Conservation (phyloP, 2,113 vertebrate species). For the Erythrolamprus reginae region DNA sequence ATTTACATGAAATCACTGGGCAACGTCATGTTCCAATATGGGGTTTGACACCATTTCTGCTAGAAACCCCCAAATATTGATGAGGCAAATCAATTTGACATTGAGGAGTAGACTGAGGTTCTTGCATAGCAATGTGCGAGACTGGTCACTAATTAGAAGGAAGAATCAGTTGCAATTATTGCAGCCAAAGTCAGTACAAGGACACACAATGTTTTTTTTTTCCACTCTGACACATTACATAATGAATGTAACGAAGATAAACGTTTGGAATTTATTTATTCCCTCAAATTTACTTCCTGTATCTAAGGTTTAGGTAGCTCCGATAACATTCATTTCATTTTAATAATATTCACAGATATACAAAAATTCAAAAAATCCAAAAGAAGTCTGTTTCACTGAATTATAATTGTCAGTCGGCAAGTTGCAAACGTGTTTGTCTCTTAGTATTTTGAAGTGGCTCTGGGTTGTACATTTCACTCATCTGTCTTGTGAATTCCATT, state of each 20-base stretch:
- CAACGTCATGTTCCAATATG: not conserved
- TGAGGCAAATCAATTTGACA: not conserved
- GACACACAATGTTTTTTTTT: not conserved
- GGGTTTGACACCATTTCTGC: not conserved
- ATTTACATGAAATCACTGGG: not conserved
- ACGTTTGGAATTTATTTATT: not conserved
- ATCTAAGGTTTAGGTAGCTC: not conserved
- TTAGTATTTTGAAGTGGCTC: slow-evolving; percentile 13
- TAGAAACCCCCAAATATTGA: not conserved
- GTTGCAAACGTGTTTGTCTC: slow-evolving; percentile 23
- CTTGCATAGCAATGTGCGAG: not conserved
- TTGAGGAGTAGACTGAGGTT: not conserved
- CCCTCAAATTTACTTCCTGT: not conserved
- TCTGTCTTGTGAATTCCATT: not conserved
- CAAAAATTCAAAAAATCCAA: not conserved
- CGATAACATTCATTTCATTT: not conserved
- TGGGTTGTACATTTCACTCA: slow-evolving; percentile 6
- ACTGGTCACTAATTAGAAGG: not conserved
- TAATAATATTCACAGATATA: not conserved
- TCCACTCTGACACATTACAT: not conserved
- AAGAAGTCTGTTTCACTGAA: not conserved
- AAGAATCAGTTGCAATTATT: not conserved
- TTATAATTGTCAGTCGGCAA: not conserved
- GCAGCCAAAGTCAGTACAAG: not conserved
- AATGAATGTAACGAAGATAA: not conserved